A percentile compares a stretch with the other conserved stretches of the same genome.
phyloP scores from a whole-genome alignment of 64 coral and sea anemone genomes.

The Catalaphyllia jardinei region DNA sequence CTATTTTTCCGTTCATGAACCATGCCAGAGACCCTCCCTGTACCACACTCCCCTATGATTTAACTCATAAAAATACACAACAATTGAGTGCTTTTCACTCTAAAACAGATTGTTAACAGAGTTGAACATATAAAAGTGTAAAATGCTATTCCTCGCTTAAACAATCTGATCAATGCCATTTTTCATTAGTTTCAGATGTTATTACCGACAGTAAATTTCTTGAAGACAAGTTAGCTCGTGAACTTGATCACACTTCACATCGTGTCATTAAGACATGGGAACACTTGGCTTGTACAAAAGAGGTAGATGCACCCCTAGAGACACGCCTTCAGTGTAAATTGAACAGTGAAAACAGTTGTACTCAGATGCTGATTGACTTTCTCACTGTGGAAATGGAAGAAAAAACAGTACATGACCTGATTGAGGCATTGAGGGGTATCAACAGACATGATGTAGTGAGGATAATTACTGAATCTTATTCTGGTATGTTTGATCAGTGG shows the following conservation, averaged over 20 bases:
- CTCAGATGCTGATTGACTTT: neutral
- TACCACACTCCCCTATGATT: no score
- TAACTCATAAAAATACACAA: no score
- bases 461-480: constrained; percentile 15
- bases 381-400: neutral
- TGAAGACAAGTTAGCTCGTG: neutral
- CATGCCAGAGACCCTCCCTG: no score
- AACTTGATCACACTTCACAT: constrained; percentile 1
- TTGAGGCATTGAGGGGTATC: neutral
- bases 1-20: no score
- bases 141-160: no score
- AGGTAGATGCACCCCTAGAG: constrained; percentile 13
- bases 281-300: constrained; percentile 21
- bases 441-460: constrained; percentile 9
- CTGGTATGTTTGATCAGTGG: neutral
- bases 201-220: neutral
- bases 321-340: neutral
- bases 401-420: neutral
- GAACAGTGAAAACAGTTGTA: neutral
- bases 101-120: no score
- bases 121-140: no score
- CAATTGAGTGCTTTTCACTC: no score
- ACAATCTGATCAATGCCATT: neutral
- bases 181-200: constrained; percentile 18
- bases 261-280: neutral